Conservation (phyloP, 2,113 vertebrate species). For the Pelusios castaneus region DNA sequence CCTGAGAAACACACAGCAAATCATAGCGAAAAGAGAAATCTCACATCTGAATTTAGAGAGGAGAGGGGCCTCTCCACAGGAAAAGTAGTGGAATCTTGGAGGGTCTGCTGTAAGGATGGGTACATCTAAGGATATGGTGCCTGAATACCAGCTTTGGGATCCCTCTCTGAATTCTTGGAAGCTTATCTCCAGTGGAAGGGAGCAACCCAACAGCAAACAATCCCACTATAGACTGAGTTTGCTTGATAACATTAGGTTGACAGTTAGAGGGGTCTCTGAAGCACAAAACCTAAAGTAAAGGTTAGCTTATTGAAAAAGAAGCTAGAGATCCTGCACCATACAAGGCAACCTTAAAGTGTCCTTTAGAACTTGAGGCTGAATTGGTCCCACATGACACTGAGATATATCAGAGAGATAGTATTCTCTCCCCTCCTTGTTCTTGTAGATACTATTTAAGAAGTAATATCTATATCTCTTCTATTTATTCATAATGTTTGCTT, state of each 20-base stretch:
- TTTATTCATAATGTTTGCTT: constrained; percentile 21
- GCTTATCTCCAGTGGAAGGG: background rate
- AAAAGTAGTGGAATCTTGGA: background rate
- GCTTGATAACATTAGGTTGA: background rate
- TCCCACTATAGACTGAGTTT: background rate
- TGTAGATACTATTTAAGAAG: background rate
- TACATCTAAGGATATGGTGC: background rate
- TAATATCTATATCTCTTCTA: background rate
- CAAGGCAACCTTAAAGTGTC: constrained; percentile 12
- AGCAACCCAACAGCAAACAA: background rate
- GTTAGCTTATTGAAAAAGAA: background rate
- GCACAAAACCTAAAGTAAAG: background rate
- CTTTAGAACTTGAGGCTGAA: background rate
- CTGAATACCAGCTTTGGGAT: background rate
- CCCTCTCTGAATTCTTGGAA: background rate
- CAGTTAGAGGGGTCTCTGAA: background rate
- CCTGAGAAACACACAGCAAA: background rate
- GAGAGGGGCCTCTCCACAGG: background rate
- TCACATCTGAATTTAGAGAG: background rate
- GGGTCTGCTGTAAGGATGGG: background rate
- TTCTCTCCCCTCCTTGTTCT: background rate
- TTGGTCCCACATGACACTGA: background rate
- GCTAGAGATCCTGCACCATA: constrained; percentile 19
- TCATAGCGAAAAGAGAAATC: background rate
- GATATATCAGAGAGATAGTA: background rate